A percentile compares a stretch with the other conserved stretches of the same genome.
Conservation (phyloP, 2,888 invertebrate species). For the Ochropacha duplaris region DNA sequence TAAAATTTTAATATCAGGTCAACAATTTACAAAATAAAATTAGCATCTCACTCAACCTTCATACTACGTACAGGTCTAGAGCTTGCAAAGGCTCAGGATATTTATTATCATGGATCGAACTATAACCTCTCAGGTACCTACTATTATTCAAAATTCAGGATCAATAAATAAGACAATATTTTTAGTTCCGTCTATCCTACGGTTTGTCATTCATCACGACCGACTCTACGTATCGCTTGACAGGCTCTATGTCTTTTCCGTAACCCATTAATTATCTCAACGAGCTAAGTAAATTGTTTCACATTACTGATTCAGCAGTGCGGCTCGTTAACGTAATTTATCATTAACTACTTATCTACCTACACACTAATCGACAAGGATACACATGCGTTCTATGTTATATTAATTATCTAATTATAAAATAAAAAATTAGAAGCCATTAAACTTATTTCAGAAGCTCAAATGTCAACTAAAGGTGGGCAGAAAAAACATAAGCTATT, state of each 20-base stretch:
- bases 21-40: no score
- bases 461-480: not conserved
- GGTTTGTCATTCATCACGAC: conserved; percentile 1
- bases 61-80: no score
- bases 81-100: no score
- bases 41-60: no score
- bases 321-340: conserved; percentile 2
- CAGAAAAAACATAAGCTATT: not conserved
- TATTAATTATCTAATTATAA: not conserved
- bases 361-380: not conserved
- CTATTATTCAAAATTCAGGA: not conserved
- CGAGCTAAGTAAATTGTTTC: conserved; percentile 1
- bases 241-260: conserved; percentile 14
- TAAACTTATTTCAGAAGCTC: not conserved
- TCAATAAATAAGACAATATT: not conserved
- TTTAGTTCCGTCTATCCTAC: not conserved
- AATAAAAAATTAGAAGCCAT: not conserved
- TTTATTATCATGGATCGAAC: not conserved
- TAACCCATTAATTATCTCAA: conserved; percentile 10
- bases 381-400: not conserved
- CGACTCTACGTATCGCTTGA: conserved; percentile 6
- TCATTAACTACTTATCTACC: not conserved
- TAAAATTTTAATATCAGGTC: no score
- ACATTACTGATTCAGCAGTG: conserved; percentile 2
- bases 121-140: no score